Conservation (phyloP, 1,140 invertebrate genomes). For the Drosophila jambulina region DNA sequence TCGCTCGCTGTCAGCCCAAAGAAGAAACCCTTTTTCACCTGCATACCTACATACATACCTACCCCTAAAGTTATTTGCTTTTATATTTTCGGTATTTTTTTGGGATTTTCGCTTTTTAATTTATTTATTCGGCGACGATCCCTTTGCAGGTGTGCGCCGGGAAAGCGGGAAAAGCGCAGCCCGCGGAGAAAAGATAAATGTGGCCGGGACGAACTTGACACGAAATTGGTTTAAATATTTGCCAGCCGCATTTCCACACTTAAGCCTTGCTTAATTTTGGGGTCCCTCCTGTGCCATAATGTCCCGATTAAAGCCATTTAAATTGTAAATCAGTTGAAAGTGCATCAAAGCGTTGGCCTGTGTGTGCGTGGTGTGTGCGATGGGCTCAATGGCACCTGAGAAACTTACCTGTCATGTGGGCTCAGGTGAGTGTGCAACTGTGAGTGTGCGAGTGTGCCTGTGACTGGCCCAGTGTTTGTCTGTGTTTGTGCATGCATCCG, state of each 20-base stretch:
- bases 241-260: constrained; percentile 29
- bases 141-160: constrained; percentile 23
- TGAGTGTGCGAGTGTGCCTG: constrained; percentile 7
- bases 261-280: constrained; percentile 8
- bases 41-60: not conserved
- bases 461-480: constrained; percentile 14
- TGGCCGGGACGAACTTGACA: constrained; percentile 18
- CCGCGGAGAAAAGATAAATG: constrained; percentile 33
- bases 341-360: constrained; percentile 22
- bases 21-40: constrained; percentile 28
- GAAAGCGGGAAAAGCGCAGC: constrained; percentile 30
- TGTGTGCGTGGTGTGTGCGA: constrained; percentile 12
- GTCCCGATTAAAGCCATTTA: constrained; percentile 15
- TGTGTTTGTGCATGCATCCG: constrained; percentile 48
- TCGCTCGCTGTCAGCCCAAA: not conserved
- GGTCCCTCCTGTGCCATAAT: not conserved
- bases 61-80: constrained; percentile 31
- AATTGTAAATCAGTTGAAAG: constrained; percentile 28
- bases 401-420: constrained; percentile 11
- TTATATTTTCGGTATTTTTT: constrained; percentile 49
- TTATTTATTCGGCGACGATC: constrained; percentile 52
- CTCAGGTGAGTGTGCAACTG: constrained; percentile 1
- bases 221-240: constrained; percentile 56
- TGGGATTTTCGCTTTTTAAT: constrained; percentile 55
- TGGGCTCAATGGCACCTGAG: constrained; percentile 39